Evolutionary conservation across 2,888 invertebrate genomes (phyloP), one percentile per base, ranked within the genome.

Genomic region (Neocrepidodera transversa): DNA sequence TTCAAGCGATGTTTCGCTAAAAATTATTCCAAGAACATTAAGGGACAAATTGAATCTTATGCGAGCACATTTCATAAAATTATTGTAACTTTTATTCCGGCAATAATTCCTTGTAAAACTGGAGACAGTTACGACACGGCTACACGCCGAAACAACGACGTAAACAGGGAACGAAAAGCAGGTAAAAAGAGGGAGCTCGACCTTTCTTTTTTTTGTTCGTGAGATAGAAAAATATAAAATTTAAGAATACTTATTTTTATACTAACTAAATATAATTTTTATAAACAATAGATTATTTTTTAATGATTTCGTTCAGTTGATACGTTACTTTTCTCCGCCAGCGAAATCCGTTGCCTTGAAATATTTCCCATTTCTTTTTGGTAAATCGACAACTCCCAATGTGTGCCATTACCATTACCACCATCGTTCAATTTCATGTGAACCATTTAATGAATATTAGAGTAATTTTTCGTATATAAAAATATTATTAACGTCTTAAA

Each of bases 1-100:
- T 43, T 26, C 47, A 47, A 16, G 14, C 47, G 28, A 10, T 13
- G 17, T 38, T 38, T 17, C 38, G 38, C 17, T 38, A 7, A 38
- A 38, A 38, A 38, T 38, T 38, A 17, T 38, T 38, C 38, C 38
- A 38, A 38, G 17, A 17, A 17, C 38, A 17, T 38, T 38, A 40
- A 51, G 28, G n/a, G 51, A 51, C 51, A 51, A 51, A 51, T 51
- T 51, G 51, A 51, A 40, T 51, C 51, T 42, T 28, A 51, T 42
- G 51, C 40, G 51, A 38, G 38, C 40, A 13, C 36, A 50, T 38
- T 26, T 38, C 26, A 23, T 50, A 26, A 50, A 50, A 50, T 51
- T 40, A 51, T 51, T 51, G 40, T 51, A 40, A 40, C 28, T 42
- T 42, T 42, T 42, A 51, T 51, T 16, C 20, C 17, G 26, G 18